Base-by-base conservation (phyloP, 2,113 vertebrate genomes). In the Microtus richardsoni region DNA sequence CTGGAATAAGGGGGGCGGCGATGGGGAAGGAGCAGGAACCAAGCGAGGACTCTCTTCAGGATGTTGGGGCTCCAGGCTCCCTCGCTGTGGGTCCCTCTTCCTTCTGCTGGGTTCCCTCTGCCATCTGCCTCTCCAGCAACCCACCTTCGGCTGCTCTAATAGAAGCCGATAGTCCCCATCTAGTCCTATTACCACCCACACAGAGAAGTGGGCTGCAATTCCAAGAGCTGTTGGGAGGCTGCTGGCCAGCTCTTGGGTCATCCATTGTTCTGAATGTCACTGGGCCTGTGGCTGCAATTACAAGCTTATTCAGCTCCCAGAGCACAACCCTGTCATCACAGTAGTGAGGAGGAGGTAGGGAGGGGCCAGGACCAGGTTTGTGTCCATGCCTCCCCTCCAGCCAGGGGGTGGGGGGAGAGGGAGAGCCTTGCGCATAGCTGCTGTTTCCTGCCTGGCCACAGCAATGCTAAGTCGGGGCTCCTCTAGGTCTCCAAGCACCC, bases 241-340 rank as follows among this genome's bases (percentile, higher is more conserved):
- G 95, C 96, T 97, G 97, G 97, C 97, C 98, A 96, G 87, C 94
- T 97, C 97, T 98, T 94, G 95, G 97, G 98, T 97, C 98, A 88
- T 41, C 70, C 70, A 98, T 98, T 98, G 98, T 98, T 98, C 96
- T 64, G 33, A 93, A 97, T 96, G 96, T 97, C 96, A 97, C 96
- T 64, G 96, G 97, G 89, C 96, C 96, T 96, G 91, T 95, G 92
- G 70, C 98, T 94, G 96, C 97, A 98, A 98, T 98, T 98, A 98
- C 95, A 26, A 90, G 89, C 86, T 97, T 97, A 97, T 98, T 98
- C 98, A 98, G 79, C 87, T 91, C 70, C 86, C 85, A 96, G 97
- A 98, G 98, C 98, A 97, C 97, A 98, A 96, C 70, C 91, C 93
- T 94, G 91, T 77, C 49, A 78, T 96, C 96, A 98, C 58, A 93